phyloP scores from a whole-genome alignment of 2,888 invertebrate genomes.

The Syritta pipiens region DNA sequence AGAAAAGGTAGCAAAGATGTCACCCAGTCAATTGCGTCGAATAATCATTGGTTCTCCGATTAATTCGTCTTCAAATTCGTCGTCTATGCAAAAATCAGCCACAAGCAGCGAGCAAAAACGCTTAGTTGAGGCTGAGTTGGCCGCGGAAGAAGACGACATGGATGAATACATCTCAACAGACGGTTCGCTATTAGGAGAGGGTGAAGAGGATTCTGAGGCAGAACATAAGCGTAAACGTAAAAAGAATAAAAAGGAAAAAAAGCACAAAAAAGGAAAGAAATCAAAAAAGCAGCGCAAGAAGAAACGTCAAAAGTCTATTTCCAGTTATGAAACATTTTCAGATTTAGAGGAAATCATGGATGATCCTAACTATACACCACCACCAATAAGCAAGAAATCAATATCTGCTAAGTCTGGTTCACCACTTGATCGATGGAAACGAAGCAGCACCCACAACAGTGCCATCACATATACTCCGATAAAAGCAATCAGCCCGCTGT shows the following conservation, averaged over 20 bases:
- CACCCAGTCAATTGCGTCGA: constrained; percentile 74
- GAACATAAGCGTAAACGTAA: constrained; percentile 82
- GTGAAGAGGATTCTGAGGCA: constrained; percentile 77
- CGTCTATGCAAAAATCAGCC: constrained; percentile 53
- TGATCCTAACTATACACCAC: constrained; percentile 77
- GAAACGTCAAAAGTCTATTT: constrained; percentile 84
- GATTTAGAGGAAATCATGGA: constrained; percentile 75
- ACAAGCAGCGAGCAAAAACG: constrained; percentile 51
- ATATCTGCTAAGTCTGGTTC: constrained; percentile 39
- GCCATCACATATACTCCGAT: constrained; percentile 70
- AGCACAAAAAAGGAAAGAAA: constrained; percentile 88
- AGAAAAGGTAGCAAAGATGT: constrained; percentile 73
- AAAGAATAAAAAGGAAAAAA: constrained; percentile 78
- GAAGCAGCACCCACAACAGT: constrained; percentile 70
- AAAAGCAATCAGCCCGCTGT: constrained; percentile 77
- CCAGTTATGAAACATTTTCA: constrained; percentile 84
- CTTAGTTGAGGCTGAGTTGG: constrained; percentile 11
- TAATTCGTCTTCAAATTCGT: constrained; percentile 71
- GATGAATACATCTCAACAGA: constrained; percentile 59
- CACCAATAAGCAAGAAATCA: constrained; percentile 65
- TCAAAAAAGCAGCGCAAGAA: constrained; percentile 85
- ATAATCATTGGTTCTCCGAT: constrained; percentile 75
- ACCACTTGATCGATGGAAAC: constrained; percentile 55
- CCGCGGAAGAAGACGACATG: constrained; percentile 50
- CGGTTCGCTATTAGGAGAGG: constrained; percentile 64